Evolutionary conservation across 2,888 invertebrate species (phyloP).

Genomic region (Ectropis crepuscularia): DNA sequence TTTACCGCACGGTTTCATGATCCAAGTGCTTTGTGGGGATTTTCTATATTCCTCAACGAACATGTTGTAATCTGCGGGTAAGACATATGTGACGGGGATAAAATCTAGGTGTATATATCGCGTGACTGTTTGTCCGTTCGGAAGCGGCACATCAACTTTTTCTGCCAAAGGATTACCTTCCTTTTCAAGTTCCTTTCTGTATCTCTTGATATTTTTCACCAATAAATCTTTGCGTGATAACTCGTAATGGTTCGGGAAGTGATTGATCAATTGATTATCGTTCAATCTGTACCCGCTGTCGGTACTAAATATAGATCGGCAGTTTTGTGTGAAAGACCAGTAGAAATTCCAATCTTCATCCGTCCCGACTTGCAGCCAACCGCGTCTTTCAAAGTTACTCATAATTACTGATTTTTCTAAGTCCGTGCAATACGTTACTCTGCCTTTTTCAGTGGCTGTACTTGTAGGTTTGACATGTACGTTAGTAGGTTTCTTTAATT

Average conservation of each 20-base stretch:
- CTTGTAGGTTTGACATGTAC: slow-evolving; percentile 48
- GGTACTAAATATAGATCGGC: slow-evolving; percentile 95
- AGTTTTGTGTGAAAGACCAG: slow-evolving; percentile 97
- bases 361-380: slow-evolving; percentile 93
- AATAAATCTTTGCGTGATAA: slow-evolving; percentile 97
- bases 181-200: slow-evolving; percentile 95
- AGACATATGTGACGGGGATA: slow-evolving; percentile 96
- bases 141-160: slow-evolving; percentile 81
- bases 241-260: slow-evolving; percentile 98
- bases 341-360: slow-evolving; percentile 99
- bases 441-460: slow-evolving; percentile 53
- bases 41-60: slow-evolving; percentile 98
- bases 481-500: slow-evolving; percentile 51
- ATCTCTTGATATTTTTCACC: slow-evolving; percentile 97
- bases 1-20: slow-evolving; percentile 98
- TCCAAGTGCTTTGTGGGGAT: slow-evolving; percentile 97
- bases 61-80: slow-evolving; percentile 98
- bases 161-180: slow-evolving; percentile 94
- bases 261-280: slow-evolving; percentile 97
- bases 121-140: slow-evolving; percentile 87
- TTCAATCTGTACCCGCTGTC: slow-evolving; percentile 96
- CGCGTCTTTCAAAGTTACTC: slow-evolving; percentile 95
- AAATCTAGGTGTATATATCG: slow-evolving; percentile 94
- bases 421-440: slow-evolving; percentile 88
- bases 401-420: slow-evolving; percentile 96